These are phyloP conservation scores for Salvelinus fontinalis DNA, from an alignment of 2,113 vertebrate genomes.

Conservation along the genomic window DNA sequence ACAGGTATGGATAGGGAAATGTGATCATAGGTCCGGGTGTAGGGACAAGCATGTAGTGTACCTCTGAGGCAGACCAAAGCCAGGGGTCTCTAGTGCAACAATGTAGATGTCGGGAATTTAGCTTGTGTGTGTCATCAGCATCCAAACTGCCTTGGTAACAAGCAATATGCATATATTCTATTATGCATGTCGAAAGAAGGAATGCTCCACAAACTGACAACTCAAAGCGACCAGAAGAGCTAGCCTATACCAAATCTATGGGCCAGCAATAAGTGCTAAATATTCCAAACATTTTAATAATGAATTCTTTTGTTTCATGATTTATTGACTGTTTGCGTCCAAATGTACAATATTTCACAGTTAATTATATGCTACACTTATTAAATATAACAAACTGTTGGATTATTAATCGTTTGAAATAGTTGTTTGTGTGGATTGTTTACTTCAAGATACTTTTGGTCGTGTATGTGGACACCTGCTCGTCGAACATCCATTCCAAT, in stretches of 20 bases:
- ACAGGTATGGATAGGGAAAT: neutral
- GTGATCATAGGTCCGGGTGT: neutral
- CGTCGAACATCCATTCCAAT: too few species aligned
- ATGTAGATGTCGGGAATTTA: neutral
- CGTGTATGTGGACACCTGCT: too few species aligned
- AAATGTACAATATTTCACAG: too few species aligned
- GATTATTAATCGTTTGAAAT: too few species aligned
- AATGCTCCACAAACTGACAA: neutral
- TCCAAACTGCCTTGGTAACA: too few species aligned
- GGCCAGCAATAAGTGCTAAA: neutral
- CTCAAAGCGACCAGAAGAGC: too few species aligned
- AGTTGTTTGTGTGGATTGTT: too few species aligned
- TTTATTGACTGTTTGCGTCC: neutral
- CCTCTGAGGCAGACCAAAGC: neutral
- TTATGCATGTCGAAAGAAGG: neutral
- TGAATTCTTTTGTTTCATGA: neutral
- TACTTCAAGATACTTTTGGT: too few species aligned
- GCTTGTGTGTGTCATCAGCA: slow-evolving; percentile 20
- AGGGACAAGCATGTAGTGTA: neutral
- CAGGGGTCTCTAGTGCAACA: neutral
- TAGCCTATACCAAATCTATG: too few species aligned
- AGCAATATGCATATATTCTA: too few species aligned
- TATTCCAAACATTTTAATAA: neutral
- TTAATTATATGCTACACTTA: too few species aligned
- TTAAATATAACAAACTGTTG: too few species aligned